Evolutionary conservation across 2,113 vertebrate genomes (phyloP), one percentile per base, ranked within the genome.

Genomic region (Malurus alboscapulatus): DNA sequence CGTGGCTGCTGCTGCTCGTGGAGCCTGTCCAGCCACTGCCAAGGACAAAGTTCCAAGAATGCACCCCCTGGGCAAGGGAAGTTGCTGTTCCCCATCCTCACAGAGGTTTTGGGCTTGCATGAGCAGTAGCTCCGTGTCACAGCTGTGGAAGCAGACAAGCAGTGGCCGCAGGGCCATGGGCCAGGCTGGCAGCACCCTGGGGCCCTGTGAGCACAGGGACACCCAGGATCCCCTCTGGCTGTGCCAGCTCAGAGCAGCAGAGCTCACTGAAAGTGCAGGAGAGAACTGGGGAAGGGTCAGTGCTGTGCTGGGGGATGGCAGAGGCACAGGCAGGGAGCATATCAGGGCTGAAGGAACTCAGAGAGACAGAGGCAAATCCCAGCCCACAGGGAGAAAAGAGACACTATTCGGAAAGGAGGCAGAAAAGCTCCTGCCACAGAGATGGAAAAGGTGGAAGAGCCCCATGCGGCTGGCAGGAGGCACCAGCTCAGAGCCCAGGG

Each of bases 81-180:
- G 27, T 18, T 17, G 17, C 53, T 17, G 15, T 27, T 81, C 34
- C 42, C 0, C 1, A 55, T 29, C 44, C 21, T 47, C 53, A 51
- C 1, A 1, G 34, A 30, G 62, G n/a, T 22, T 68, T 62, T 16
- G 10, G 36, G 27, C 32, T 62, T 4, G 4, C 8, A 32, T 14
- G 15, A 34, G 61, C 48, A 17, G 24, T 0, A 1, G 65, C 38
- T 57, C 42, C 2, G 5, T 1, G 2, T 10, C 25, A 54, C 40
- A 20, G 51, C 29, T 3, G 32, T 12, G n/a, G 58, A 7, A 47
- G 6, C 7, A 57, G 25, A 25, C 57, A 51, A 32, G 51, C 71
- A 53, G 84, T 2, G 1, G 24, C 58, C 29, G 51, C 57, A 59
- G 44, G 29, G 51, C 22, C 27, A 2, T 0, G 3, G 40, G 34